Evolutionary conservation across 2,888 invertebrate genomes (phyloP).

Genomic region (Trachelus troglodyta): DNA sequence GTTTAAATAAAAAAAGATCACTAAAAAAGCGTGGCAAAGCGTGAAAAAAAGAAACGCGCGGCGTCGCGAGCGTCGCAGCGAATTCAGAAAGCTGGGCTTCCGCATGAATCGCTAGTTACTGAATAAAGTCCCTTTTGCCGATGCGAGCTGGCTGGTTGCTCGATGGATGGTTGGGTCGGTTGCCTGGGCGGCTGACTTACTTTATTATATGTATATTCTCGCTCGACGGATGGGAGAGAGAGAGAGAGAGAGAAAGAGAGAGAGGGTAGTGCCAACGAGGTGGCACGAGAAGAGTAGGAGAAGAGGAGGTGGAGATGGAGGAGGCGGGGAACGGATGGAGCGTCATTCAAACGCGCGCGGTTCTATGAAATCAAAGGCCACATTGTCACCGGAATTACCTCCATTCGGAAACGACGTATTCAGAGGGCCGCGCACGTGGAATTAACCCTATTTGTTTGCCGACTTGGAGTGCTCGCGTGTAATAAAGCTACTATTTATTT

Average conservation of each 20-base stretch:
- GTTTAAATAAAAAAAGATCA: no score
- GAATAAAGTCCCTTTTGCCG: slow-evolving; percentile 50
- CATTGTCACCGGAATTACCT: slow-evolving; percentile 66
- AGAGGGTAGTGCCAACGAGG: slow-evolving; percentile 15
- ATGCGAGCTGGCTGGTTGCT: slow-evolving; percentile 30
- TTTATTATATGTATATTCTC: slow-evolving; percentile 51
- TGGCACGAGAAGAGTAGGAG: slow-evolving; percentile 21
- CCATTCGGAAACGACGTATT: slow-evolving; percentile 66
- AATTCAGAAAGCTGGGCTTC: slow-evolving; percentile 43
- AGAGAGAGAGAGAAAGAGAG: background rate
- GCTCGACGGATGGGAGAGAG: slow-evolving; percentile 25
- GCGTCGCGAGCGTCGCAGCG: background rate
- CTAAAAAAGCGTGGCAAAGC: background rate
- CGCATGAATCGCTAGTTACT: slow-evolving; percentile 56
- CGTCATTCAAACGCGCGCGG: slow-evolving; percentile 59
- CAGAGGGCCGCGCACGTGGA: slow-evolving; percentile 57
- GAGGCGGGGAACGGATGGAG: slow-evolving; percentile 32
- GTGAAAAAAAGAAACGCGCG: background rate
- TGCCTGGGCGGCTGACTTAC: slow-evolving; percentile 34
- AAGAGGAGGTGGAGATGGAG: slow-evolving; percentile 28
- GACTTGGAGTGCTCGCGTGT: slow-evolving; percentile 50
- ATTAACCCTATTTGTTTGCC: slow-evolving; percentile 65
- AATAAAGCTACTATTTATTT: slow-evolving; percentile 59
- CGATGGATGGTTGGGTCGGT: slow-evolving; percentile 22
- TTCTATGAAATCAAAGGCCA: slow-evolving; percentile 65